Percentiles rank a stretch among this genome's conserved stretches.
phyloP scores from a whole-genome alignment of 2,113 vertebrate species.

The Paramormyrops kingsleyae region DNA sequence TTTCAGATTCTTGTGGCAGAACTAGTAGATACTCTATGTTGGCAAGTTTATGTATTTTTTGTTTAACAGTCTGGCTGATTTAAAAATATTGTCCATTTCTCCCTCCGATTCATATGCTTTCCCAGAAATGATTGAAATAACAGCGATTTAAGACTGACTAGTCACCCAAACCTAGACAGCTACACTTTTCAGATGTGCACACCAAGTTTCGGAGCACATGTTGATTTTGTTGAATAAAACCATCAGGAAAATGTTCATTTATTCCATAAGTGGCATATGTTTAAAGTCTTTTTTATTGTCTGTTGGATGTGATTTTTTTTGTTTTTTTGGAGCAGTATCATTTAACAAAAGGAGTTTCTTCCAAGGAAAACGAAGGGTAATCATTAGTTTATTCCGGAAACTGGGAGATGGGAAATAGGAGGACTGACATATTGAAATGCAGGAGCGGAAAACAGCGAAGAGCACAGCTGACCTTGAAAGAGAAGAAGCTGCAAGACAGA shows the following conservation, averaged over 20 bases:
- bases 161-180: not conserved
- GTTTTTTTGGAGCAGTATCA: not conserved
- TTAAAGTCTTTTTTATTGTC: not conserved
- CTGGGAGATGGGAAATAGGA: not conserved
- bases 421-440: not conserved
- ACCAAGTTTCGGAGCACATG: not conserved
- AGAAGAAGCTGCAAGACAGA: not conserved
- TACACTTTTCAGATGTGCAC: not conserved
- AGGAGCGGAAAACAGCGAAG: not conserved
- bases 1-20: constrained; percentile 36
- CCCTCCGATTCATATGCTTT: constrained; percentile 30
- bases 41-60: constrained; percentile 37
- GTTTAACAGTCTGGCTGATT: constrained; percentile 29
- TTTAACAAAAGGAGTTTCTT: not conserved
- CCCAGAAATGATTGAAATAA: constrained; percentile 43
- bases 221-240: not conserved
- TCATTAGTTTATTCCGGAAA: not conserved
- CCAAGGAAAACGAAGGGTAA: not conserved
- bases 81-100: constrained; percentile 27
- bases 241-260: not conserved
- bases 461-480: not conserved
- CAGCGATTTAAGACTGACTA: constrained; percentile 11
- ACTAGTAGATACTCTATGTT: constrained; percentile 51
- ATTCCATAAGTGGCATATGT: not conserved
- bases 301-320: not conserved